Evolutionary conservation across 2,888 invertebrate species (phyloP), one percentile per base, ranked within the genome.

Genomic region (Monopis laevigella): DNA sequence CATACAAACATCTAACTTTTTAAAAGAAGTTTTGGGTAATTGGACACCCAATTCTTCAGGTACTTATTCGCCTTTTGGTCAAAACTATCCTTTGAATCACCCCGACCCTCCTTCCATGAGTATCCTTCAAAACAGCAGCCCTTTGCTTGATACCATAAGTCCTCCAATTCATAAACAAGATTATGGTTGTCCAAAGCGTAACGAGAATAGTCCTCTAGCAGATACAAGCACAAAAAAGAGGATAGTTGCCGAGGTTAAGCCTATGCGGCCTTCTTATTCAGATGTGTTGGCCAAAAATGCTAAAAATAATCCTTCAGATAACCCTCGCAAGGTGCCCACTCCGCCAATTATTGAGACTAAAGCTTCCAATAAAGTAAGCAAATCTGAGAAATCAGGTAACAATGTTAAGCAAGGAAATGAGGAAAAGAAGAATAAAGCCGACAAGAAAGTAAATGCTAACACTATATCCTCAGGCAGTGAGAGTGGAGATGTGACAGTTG

Each of bases 201-300:
- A 71, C 61, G 80, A 77, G 47, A 70, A 66, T 44, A 72, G 68
- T 44, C 78, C 77, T 14, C 51, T 80, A 39, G 83, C 84, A 51
- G 82, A 83, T 43, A 84, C 82, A 17, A 82, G 78, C 48, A 80
- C 67, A 44, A 86, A 86, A 51, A 89, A 88, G 43, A 83, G 92
- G 39, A 91, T 90, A 62, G 87, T 92, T 1, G 92, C 92, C 26
- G 92, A 92, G 71, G 92, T 93, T 0, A 90, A 90, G 55, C 92
- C 92, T 0, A 92, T 92, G 92, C 84, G 92, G 41, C 92, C 92
- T 39, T 88, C 90, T 10, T 93, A 93, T 62, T 93, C 93, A 0
- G 92, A 92, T 72, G 91, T 93, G 5, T 61, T 93, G 29, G 88
- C 90, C 19, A 93, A 93, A 67, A 81, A 81, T 46, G 70, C 75